phyloP scores from a whole-genome alignment of 2,888 invertebrate species.

The Saturnia japonica region DNA sequence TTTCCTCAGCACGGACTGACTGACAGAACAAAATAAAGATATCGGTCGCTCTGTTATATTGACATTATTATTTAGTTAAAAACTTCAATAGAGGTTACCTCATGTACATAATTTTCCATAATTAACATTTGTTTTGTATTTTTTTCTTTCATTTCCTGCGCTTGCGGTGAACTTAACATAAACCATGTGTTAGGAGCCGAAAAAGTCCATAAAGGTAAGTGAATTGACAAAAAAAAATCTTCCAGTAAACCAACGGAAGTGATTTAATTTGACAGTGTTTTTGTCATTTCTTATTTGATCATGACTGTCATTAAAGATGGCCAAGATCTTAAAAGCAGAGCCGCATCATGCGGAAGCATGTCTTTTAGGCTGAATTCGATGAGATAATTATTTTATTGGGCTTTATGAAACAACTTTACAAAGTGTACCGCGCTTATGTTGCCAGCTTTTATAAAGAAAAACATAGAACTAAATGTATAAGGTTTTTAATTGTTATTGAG shows the following conservation, averaged over 20 bases:
- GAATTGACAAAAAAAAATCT: slow-evolving; percentile 23
- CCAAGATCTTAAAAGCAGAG: neutral
- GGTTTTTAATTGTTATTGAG: neutral
- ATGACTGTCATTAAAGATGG: neutral
- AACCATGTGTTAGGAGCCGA: slow-evolving; percentile 64
- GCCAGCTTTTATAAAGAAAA: neutral
- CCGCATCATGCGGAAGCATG: too few relatives aligned
- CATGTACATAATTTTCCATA: slow-evolving; percentile 13
- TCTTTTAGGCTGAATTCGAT: too few relatives aligned
- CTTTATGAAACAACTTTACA: neutral
- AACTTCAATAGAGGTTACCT: slow-evolving; percentile 1
- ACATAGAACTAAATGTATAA: neutral
- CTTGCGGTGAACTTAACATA: slow-evolving; percentile 47
- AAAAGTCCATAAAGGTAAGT: slow-evolving; percentile 76
- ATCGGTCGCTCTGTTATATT: slow-evolving; percentile 5
- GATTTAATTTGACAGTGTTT: neutral
- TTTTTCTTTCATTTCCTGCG: slow-evolving; percentile 57
- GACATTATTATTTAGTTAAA: neutral
- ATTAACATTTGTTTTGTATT: slow-evolving; percentile 19
- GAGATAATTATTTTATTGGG: too few relatives aligned
- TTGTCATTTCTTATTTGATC: neutral
- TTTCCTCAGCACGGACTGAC: neutral
- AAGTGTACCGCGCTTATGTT: neutral
- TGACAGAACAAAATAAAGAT: neutral
- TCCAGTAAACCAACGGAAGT: neutral